Conservation (phyloP, 2,113 vertebrate species). For the Barbus barbus region DNA sequence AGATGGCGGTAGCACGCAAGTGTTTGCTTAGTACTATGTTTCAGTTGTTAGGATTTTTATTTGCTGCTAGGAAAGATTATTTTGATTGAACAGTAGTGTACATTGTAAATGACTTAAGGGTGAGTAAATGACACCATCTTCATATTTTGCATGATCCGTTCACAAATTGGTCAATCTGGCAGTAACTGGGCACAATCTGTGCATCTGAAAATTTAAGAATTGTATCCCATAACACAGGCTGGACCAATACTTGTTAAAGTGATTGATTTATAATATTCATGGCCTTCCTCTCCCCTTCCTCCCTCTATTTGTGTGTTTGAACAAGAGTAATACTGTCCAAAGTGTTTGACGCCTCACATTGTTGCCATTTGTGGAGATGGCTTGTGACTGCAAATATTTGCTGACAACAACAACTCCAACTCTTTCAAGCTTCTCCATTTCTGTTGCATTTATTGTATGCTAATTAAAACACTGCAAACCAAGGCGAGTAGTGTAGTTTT, state of each 20-base stretch:
- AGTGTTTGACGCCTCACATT: neutral
- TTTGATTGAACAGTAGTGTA: too few species aligned
- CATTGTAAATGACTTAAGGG: neutral
- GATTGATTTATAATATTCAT: neutral
- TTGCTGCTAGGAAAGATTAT: too few species aligned
- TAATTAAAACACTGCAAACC: neutral
- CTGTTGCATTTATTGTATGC: neutral
- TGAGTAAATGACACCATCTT: neutral
- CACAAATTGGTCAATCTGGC: neutral
- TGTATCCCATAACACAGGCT: neutral
- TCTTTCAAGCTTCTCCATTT: neutral
- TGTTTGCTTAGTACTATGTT: too few species aligned
- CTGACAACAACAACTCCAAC: neutral
- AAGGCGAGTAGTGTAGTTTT: neutral
- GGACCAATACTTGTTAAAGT: neutral
- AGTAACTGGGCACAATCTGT: neutral
- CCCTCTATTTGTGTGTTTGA: neutral
- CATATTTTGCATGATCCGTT: neutral
- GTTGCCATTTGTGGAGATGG: neutral
- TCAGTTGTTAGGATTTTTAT: too few species aligned
- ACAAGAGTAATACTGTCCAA: neutral
- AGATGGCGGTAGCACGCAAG: too few species aligned
- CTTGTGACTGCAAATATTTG: neutral
- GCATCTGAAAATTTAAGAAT: neutral
- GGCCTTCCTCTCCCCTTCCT: neutral